Evolutionary conservation across 2,888 invertebrate genomes (phyloP), one percentile per base, ranked within the genome.

Genomic region (Therioaphis trifolii): DNA sequence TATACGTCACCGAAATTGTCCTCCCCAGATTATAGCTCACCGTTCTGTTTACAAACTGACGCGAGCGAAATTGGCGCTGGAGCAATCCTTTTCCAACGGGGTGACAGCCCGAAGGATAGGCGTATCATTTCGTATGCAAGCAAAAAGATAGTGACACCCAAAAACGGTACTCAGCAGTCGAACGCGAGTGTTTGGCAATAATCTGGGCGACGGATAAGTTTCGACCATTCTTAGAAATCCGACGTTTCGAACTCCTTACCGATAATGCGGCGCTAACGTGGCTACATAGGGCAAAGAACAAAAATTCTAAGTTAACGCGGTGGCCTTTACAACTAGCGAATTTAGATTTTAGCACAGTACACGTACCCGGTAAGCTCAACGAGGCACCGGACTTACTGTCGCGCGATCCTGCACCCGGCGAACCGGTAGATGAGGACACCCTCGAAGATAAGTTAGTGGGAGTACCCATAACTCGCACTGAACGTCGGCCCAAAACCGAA

Each of bases 331-430:
- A 69, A 69, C 69, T 69, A 0, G 14, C 69, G 0, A 69, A 69
- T 24, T 27, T 15, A 9, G 43, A 69, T 7, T 69, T 27, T 15
- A 24, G 21, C 7, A 69, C 69, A 2, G 15, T 15, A 0, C 69
- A 69, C 9, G 18, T 46, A 0, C 69, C 46, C 7, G 69, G 69
- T 1, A 14, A 15, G 0, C 46, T 29, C 4, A 69, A 69, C 46
- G 46, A 69, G 15, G 69, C 69, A 15, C 46, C 69, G 5, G 69
- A 69, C 18, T n/a, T 69, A 43, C 9, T 69, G 11, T 69, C 69
- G 3, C 69, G 69, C 15, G 7, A 69, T 27, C 69, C 69, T 15
- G 27, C 69, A 0, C 27, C 69, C 0, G 69, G 69, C 0, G 35
- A 9, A 14, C 18, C 43, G 2, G 69, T 69, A 24, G 27, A 69